Base-by-base conservation (phyloP, 1,140 invertebrate genomes). In the Monomorium pharaonis region DNA sequence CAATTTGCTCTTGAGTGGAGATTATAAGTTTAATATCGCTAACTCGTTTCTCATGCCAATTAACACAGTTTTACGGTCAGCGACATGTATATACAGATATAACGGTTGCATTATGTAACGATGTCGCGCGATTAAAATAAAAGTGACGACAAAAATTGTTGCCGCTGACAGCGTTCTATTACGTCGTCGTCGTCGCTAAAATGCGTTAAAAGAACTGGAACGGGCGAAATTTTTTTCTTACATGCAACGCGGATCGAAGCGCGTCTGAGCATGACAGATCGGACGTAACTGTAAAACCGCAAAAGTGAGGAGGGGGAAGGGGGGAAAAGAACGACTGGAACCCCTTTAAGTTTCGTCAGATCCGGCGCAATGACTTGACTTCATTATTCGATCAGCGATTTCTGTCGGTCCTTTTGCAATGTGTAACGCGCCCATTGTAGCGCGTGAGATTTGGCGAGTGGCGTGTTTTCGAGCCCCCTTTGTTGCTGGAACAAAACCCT, bases 161-260 rank as follows among this genome's bases (percentile, higher is more conserved):
- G 3, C 3, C 37, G 12, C 3, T 6, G 16, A 3, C 12, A 42
- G 47, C n/a, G 18, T 63, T 51, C 6, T 51, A 42, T 33, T 51
- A 27, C 60, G 3, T 33, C n/a, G 14, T 78, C 49, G 37, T n/a
- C 4, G n/a, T 80, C n/a, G n/a, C n/a, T n/a, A n/a, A 69, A 80
- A 21, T 12, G 18, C 7, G 30, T 49, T 63, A 33, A 78, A 67
- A 51, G 37, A 67, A 51, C 9, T 37, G 0, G 67, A 60, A 27
- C 21, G 18, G 18, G 33, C 2, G 16, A 54, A n/a, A n/a, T n/a
- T n/a, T n/a, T n/a, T n/a, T 69, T 56, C 69, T 69, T 54, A 60
- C 33, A 21, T n/a, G n/a, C 6, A 65, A 9, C 7, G 6, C 27
- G 9, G 21, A 69, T 37, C n/a, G 3, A 54, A 69, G 63, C 9